Percentiles rank a stretch among this genome's conserved stretches.
These are phyloP conservation scores for Tyto alba DNA, from an alignment of 2,113 vertebrate genomes.

Conservation along the genomic window DNA sequence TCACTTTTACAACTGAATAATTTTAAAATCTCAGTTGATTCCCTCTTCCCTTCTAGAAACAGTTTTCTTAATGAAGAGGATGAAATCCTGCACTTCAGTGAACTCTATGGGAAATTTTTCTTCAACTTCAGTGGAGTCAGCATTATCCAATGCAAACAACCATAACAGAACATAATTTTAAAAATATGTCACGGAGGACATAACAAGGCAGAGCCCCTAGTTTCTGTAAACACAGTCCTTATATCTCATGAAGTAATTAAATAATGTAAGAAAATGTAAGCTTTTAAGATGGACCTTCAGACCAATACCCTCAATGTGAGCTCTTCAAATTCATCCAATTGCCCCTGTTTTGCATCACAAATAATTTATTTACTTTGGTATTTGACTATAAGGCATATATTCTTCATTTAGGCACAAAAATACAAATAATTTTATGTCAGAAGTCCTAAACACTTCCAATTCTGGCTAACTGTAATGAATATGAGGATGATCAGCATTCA, in stretches of 20 bases:
- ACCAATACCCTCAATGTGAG: accelerated
- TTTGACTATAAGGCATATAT: background rate
- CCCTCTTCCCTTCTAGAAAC: background rate
- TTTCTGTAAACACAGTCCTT: background rate
- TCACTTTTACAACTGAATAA: background rate
- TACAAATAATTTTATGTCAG: background rate
- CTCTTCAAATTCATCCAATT: background rate
- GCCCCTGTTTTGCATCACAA: background rate
- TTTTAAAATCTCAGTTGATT: background rate
- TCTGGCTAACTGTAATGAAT: background rate
- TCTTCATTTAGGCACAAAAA: background rate
- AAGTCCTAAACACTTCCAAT: background rate
- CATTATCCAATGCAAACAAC: background rate
- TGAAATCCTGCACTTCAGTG: background rate
- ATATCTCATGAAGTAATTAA: background rate
- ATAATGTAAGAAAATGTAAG: background rate
- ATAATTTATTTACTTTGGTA: background rate
- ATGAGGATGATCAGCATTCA: background rate
- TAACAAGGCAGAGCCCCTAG: background rate
- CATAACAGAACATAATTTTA: accelerated
- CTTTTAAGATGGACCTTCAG: background rate
- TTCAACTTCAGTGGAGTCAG: background rate
- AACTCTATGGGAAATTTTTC: background rate
- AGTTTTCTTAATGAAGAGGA: background rate
- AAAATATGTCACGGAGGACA: background rate